These are phyloP conservation scores for Mactra quadrangularis DNA, from an alignment of 1,140 invertebrate species.

Conservation along the genomic window DNA sequence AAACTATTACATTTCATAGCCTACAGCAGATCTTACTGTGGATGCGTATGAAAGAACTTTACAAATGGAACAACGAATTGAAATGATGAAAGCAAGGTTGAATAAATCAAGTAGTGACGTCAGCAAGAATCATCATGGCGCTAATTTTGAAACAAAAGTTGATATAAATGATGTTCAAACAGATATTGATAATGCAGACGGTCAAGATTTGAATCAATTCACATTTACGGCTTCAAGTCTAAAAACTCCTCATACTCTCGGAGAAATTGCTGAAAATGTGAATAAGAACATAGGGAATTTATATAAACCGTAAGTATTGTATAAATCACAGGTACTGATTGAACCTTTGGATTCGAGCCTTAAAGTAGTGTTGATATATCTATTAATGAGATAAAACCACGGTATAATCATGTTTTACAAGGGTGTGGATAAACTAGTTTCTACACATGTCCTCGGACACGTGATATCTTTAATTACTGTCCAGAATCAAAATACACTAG, in stretches of 20 bases:
- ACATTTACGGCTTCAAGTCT: background rate
- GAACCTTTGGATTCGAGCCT: background rate
- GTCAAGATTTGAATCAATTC: conserved; percentile 37
- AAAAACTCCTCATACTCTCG: background rate
- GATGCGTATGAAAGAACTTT: conserved; percentile 99
- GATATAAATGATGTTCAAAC: background rate
- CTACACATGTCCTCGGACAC: too few species aligned
- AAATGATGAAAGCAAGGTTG: conserved; percentile 94
- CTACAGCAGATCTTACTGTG: conserved; percentile 96
- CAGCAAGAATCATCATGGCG: background rate
- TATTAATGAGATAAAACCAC: background rate
- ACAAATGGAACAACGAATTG: conserved; percentile 99
- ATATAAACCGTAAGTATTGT: too few species aligned
- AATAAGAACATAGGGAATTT: conserved; percentile 13
- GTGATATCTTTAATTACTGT: too few species aligned
- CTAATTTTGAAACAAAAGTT: conserved; percentile 11
- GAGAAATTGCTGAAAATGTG: conserved; percentile 5
- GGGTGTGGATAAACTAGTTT: too few species aligned
- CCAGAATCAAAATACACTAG: too few species aligned
- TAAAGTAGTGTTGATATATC: background rate
- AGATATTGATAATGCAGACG: conserved; percentile 5
- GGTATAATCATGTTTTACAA: conserved; percentile 10
- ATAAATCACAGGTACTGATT: background rate
- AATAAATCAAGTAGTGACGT: conserved; percentile 83
- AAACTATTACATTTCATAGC: conserved; percentile 83